Conservation (phyloP, 2,888 invertebrate species). For the Vanessa cardui region DNA sequence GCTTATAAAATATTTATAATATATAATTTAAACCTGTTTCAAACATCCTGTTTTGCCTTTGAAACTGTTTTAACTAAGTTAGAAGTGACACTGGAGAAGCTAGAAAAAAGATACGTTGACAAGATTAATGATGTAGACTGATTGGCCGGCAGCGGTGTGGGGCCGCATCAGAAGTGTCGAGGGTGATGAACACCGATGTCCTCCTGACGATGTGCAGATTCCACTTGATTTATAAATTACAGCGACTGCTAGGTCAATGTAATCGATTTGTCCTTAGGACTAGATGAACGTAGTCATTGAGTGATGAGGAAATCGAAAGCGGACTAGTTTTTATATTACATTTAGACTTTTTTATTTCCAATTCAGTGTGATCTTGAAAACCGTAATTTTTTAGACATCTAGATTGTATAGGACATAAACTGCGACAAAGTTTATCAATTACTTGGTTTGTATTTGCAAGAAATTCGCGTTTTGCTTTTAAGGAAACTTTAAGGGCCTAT, state of each 20-base stretch:
- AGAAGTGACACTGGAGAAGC: conserved; percentile 54
- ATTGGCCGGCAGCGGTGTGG: conserved; percentile 57
- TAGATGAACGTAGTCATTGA: conserved; percentile 9
- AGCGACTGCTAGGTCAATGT: conserved; percentile 3
- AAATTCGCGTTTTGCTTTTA: no score
- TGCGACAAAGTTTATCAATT: no score
- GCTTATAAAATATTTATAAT: conserved; percentile 14
- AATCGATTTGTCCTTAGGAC: conserved; percentile 9
- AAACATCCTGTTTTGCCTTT: conserved; percentile 33
- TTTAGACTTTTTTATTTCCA: neutral
- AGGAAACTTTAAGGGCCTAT: no score
- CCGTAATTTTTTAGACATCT: neutral
- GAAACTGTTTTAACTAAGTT: conserved; percentile 46
- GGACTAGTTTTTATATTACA: neutral
- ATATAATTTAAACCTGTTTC: conserved; percentile 24
- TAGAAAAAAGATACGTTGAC: conserved; percentile 62
- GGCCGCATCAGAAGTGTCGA: conserved; percentile 63
- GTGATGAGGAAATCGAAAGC: neutral
- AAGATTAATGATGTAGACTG: conserved; percentile 64
- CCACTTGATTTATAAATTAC: conserved; percentile 25
- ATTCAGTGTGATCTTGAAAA: neutral
- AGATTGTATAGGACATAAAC: no score
- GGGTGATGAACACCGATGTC: conserved; percentile 62
- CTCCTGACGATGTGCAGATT: conserved; percentile 66
- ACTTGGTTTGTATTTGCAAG: no score